Evolutionary conservation across 2,113 vertebrate species (phyloP), one percentile per base, ranked within the genome.

Genomic region (Serilophus lunatus): DNA sequence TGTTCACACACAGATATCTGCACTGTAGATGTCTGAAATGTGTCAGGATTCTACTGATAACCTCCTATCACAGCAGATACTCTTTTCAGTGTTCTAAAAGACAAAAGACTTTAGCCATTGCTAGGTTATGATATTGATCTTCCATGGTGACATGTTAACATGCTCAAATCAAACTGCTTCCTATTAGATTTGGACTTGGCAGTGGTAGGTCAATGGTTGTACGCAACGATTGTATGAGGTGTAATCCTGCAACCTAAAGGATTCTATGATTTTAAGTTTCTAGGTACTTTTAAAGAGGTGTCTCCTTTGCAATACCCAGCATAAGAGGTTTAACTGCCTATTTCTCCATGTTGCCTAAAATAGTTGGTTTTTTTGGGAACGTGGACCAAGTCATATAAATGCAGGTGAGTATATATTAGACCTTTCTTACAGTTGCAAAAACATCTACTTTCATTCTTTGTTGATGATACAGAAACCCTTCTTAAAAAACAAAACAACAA

Each of bases 101-200:
- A 29, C 4, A 18, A 31, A 56, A 31, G 20, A 47, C 2, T 18
- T 11, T 44, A 5, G 53, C 26, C 10, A 33, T 19, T 80, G 8
- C 11, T 70, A 36, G 19, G 2, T 70, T 86, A 35, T 63, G 15
- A 72, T 50, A 12, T 8, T 60, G 14, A 18, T 9, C 35, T 29
- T 33, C 15, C 31, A 38, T 0, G 0, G 22, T 44, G 35, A 65
- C 1, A 2, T 16, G 7, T 14, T 53, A 54, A 70, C 5, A 4
- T n/a, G 28, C 13, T 72, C 33, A 70, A 33, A 74, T 61, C 1
- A 12, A 57, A 35, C 3, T 63, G 12, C 7, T 69, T 82, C 19
- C 16, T 60, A 15, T 35, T 47, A 68, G 49, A 24, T 60, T 59
- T 74, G 45, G 31, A 26, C 8, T 60, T 60, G n/a, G 25, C 14